Conservation (phyloP, 2,113 vertebrate species). For the Grus americana region DNA sequence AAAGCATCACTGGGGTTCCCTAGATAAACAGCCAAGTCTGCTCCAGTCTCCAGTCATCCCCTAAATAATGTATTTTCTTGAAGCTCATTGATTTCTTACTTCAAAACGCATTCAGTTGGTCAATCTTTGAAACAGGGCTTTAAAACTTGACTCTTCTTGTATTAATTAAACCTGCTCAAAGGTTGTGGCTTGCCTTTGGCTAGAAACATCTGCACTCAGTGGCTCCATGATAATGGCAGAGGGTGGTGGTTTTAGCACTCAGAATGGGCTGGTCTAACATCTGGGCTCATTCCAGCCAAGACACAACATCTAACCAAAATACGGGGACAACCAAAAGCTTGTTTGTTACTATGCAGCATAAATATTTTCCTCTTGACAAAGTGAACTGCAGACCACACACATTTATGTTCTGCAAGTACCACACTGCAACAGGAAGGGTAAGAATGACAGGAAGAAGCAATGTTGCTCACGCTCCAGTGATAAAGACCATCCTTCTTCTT, state of each 20-base stretch:
- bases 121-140: background rate
- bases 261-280: background rate
- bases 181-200: background rate
- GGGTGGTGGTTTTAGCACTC: fast-evolving
- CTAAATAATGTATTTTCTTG: background rate
- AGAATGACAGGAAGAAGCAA: background rate
- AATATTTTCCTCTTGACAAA: background rate
- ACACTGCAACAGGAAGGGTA: background rate
- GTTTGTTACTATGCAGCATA: background rate
- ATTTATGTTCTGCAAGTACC: background rate
- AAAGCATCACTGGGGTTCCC: background rate
- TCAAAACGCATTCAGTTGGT: background rate
- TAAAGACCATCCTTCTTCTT: background rate
- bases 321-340: background rate
- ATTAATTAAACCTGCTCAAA: background rate
- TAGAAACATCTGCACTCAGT: background rate
- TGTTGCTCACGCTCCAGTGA: background rate
- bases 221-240: background rate
- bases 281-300: background rate
- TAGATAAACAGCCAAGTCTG: background rate
- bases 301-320: background rate
- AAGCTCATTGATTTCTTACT: background rate
- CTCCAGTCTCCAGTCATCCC: background rate
- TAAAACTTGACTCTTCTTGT: background rate
- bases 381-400: background rate